Conservation (phyloP, 1,140 invertebrate species). For the Nylanderia fulva region DNA sequence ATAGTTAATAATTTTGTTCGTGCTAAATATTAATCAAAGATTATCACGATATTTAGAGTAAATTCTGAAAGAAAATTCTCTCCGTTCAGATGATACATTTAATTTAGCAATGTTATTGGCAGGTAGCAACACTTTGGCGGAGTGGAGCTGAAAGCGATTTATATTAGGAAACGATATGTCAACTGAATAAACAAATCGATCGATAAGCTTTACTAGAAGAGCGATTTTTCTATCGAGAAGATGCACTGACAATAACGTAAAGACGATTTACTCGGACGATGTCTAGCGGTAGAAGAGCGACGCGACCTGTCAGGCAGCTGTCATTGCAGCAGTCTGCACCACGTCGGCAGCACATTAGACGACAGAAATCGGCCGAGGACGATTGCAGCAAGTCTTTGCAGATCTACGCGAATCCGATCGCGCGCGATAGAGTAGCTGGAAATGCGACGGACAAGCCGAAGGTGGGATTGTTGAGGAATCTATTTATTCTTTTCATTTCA, state of each 20-base stretch:
- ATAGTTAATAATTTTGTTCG: too few species aligned
- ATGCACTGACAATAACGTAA: slow-evolving; percentile 7
- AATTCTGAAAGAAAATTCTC: too few species aligned
- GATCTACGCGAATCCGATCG: slow-evolving; percentile 64
- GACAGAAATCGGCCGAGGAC: slow-evolving; percentile 82
- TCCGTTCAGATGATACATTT: not conserved
- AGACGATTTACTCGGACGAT: slow-evolving; percentile 18
- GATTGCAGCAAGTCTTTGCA: slow-evolving; percentile 72
- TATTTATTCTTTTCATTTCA: not conserved
- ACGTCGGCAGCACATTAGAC: slow-evolving; percentile 76
- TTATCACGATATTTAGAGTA: too few species aligned
- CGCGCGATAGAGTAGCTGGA: slow-evolving; percentile 45
- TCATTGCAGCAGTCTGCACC: slow-evolving; percentile 79
- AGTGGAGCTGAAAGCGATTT: not conserved
- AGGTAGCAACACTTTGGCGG: not conserved
- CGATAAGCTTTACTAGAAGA: not conserved
- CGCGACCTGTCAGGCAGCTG: slow-evolving; percentile 77
- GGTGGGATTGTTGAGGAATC: slow-evolving; percentile 25
- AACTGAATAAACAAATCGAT: not conserved
- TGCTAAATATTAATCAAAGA: too few species aligned
- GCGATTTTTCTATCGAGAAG: not conserved
- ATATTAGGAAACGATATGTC: not conserved
- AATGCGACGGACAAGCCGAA: slow-evolving; percentile 68
- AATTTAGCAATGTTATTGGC: not conserved
- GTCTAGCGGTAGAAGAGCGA: slow-evolving; percentile 60